Base-by-base conservation (phyloP, 64 coral and sea anemone species). In the Dendrophyllia cribrosa region DNA sequence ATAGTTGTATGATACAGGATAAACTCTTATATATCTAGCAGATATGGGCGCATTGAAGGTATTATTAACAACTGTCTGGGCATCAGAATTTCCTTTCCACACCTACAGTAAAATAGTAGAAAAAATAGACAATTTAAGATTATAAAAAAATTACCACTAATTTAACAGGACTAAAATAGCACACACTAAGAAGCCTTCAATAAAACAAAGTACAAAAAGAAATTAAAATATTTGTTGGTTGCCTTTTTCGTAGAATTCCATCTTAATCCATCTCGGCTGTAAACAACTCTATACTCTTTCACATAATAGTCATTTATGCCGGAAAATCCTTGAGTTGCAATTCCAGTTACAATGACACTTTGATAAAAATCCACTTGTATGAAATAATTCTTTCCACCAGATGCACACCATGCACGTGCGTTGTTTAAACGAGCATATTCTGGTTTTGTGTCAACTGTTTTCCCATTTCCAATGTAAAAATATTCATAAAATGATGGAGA, bases 41-140 rank as follows among this genome's bases (percentile, higher is more conserved):
- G 48, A 50, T 85, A 86, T 51, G 8, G 43, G 9, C 44, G 43
- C 8, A 76, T 7, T 24, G 43, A 86, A 85, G 12, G 22, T 75
- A 25, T 77, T 85, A 15, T 34, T 84, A 0, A 85, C 79, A n/a
- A 58, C 51, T 64, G 70, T 49, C 14, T 66, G 2, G 4, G 51
- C 80, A 77, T 92, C 51, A 3, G 34, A 34, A 74, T 92, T 92
- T 21, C 80, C 90, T 11, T 0, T 43, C 21, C 75, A 85, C 24
- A 76, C 71, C 90, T 92, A 44, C 5, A 67, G 14, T 19, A 25
- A 6, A 53, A 66, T 72, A 46, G 15, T 59, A n/a, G 49, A 87
- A 17, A 43, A 9, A 15, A 23, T 22, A 6, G 26, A 51, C 8
- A 76, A 11, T 46, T 14, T 6, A 76, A 43, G n/a, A n/a, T n/a